A percentile compares a stretch with the other conserved stretches of the same genome.
Conservation (phyloP, 2,797 vertebrate species). For the Loris lydekkerianus region DNA sequence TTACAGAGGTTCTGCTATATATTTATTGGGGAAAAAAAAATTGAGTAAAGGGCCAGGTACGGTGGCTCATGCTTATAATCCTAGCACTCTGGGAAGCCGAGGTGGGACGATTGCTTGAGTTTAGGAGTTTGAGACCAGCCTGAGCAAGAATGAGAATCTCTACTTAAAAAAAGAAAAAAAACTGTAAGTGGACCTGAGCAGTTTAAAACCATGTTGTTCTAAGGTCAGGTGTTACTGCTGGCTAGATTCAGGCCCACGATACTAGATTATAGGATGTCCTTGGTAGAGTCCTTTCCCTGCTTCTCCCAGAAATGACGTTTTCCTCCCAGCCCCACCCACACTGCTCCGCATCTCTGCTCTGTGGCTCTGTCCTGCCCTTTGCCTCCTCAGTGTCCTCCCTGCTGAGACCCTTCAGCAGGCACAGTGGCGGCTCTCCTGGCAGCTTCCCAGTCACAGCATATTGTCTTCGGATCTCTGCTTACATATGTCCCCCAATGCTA, state of each 20-base stretch:
- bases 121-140: too few species aligned
- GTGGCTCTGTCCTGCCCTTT: neutral
- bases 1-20: neutral
- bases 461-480: neutral
- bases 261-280: neutral
- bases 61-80: too few species aligned
- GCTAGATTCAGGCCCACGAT: neutral
- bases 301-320: neutral
- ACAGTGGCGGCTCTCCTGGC: neutral
- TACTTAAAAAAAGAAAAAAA: too few species aligned
- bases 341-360: neutral
- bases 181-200: neutral
- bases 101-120: too few species aligned
- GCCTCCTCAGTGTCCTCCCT: neutral
- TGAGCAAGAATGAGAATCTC: too few species aligned
- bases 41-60: too few species aligned
- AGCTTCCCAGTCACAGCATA: neutral
- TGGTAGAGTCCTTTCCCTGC: neutral
- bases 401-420: neutral
- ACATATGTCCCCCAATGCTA: neutral
- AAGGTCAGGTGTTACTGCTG: neutral
- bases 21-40: neutral
- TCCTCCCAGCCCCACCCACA: fast-evolving
- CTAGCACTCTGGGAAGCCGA: too few species aligned
- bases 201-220: neutral